Evolutionary conservation across 2,797 vertebrate species (phyloP), one percentile per base, ranked within the genome.

Genomic region (Rallus crepitans): DNA sequence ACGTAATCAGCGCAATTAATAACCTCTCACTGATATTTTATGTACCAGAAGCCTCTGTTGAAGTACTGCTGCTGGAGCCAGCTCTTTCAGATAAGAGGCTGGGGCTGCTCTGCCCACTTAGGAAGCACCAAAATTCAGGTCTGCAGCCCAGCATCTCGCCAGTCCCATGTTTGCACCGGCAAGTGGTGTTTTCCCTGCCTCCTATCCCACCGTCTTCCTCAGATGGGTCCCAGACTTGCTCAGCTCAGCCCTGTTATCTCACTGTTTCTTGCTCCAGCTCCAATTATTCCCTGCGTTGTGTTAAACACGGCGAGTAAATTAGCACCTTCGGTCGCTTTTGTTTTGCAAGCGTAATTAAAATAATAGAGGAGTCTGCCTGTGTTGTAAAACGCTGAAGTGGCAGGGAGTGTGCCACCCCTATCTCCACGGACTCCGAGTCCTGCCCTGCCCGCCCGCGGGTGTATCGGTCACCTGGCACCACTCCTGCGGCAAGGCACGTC

Each of bases 291-390:
- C 81, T 6, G 3, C 15, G 50, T 88, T 7, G 3, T 8, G 64
- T 82, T 80, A 50, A 72, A 82, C 69, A 12, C 1, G 24, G 52
- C 61, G 30, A 12, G 19, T 20, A 48, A 80, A 78, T 77, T n/a
- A 92, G 83, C 60, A 66, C 21, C 81, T 70, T 37, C 16, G 72
- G 25, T 31, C 3, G n/a, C 86, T 68, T 82, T 65, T 33, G n/a
- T 92, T 93, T 92, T 90, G 80, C 91, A 93, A 83, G 52, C 1
- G 1, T 15, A 30, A 33, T 90, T 90, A 66, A 77, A 77, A 47
- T 35, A 61, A 50, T 20, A 8, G 33, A 27, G 0, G 6, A 50
- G 68, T 28, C 63, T 64, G 61, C 50, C 57, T 65, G 55, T 15
- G 2, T 65, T 82, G 52, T 65, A 20, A 48, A 18, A 24, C 3